Evolutionary conservation across 2,113 vertebrate species (phyloP).

Genomic region (Onychorhynchus coronatus): DNA sequence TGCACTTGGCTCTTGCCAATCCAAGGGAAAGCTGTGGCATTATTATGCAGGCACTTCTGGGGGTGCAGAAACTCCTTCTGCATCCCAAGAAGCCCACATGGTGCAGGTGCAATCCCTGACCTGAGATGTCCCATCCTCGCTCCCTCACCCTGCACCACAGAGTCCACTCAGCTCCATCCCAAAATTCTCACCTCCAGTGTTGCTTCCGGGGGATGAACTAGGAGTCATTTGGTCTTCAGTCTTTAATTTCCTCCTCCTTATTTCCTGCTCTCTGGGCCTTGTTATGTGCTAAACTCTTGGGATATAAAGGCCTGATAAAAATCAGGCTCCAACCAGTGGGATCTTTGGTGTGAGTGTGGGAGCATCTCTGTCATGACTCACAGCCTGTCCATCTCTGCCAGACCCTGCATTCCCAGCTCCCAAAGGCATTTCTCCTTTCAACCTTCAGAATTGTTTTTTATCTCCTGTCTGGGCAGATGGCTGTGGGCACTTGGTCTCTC

Average conservation of each 20-base stretch:
- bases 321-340: neutral
- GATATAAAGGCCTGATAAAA: neutral
- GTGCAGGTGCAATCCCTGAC: neutral
- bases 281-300: neutral
- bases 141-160: neutral
- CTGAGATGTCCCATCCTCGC: neutral
- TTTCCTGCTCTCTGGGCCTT: neutral
- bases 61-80: neutral
- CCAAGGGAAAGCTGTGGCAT: neutral
- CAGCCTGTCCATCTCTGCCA: conserved; percentile 10
- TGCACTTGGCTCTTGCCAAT: neutral
- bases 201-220: neutral
- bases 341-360: neutral
- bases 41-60: fast-evolving
- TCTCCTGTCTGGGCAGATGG: neutral
- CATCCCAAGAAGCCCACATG: neutral
- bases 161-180: neutral
- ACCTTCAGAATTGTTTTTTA: fast-evolving
- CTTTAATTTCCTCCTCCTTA: conserved; percentile 1
- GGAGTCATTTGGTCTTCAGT: neutral
- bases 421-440: neutral
- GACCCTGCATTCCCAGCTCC: neutral
- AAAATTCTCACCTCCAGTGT: neutral
- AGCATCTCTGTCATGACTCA: neutral
- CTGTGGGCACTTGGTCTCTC: neutral